phyloP scores from a whole-genome alignment of 1,140 invertebrate species.

The Panulirus ornatus region DNA sequence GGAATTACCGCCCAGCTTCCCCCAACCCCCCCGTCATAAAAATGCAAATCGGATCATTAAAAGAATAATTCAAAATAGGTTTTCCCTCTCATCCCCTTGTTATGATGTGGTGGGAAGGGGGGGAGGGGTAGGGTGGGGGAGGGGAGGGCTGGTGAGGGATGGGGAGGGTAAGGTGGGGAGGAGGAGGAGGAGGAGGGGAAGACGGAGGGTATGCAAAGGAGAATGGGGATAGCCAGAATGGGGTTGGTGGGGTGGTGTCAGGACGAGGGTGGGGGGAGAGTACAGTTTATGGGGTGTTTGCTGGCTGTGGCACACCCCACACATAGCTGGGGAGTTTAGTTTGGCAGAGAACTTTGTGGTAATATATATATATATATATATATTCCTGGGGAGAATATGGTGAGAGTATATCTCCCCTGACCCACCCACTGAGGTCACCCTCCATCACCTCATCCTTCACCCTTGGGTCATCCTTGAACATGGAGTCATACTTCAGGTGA shows the following conservation, averaged over 20 bases:
- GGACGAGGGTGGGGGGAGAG: background rate
- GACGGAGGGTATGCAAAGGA: background rate
- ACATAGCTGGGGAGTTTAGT: too few species aligned
- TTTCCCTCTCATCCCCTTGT: background rate
- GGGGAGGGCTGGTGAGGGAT: background rate
- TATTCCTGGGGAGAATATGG: too few species aligned
- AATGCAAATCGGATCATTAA: conserved; percentile 44
- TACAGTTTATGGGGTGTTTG: too few species aligned
- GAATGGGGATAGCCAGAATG: background rate
- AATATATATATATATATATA: too few species aligned
- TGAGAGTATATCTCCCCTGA: too few species aligned
- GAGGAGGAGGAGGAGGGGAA: background rate
- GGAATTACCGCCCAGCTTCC: conserved; percentile 9
- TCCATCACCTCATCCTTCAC: too few species aligned
- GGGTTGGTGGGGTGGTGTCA: background rate
- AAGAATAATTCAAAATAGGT: conserved; percentile 41
- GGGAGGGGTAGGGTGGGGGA: background rate
- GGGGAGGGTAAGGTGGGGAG: background rate
- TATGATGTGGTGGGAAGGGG: background rate
- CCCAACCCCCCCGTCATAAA: conserved; percentile 24
- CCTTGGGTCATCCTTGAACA: too few species aligned
- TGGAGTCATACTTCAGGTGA: too few species aligned
- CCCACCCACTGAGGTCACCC: too few species aligned
- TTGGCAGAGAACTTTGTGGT: too few species aligned
- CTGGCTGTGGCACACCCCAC: too few species aligned